phyloP scores from a whole-genome alignment of 2,113 vertebrate species.

The Tetrao urogallus region DNA sequence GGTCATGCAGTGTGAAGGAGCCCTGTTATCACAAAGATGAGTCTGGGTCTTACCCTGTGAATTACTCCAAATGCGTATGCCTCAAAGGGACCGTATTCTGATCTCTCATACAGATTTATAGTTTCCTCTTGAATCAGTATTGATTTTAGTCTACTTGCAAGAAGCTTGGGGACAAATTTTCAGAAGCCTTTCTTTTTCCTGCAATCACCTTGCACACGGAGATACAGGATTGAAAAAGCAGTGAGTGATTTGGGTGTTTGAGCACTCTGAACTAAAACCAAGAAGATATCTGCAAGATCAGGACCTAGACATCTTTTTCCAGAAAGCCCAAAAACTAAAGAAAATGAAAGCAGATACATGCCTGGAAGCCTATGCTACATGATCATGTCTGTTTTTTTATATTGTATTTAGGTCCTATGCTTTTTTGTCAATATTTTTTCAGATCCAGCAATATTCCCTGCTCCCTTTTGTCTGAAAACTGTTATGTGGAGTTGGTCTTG shows the following conservation, averaged over 20 bases:
- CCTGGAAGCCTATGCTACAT: background rate
- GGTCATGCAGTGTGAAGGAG: background rate
- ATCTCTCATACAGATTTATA: background rate
- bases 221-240: background rate
- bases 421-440: background rate
- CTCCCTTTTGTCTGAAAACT: background rate
- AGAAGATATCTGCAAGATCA: conserved; percentile 3
- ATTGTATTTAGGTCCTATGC: background rate
- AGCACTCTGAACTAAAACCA: background rate
- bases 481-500: background rate
- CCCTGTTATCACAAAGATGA: background rate
- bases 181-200: background rate
- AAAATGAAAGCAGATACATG: background rate
- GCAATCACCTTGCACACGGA: background rate
- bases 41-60: background rate
- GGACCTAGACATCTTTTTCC: background rate
- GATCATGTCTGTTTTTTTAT: background rate
- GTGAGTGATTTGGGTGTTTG: background rate
- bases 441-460: background rate
- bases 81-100: background rate
- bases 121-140: background rate
- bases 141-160: background rate
- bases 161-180: background rate
- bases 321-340: background rate
- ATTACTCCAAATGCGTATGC: background rate